A percentile compares a stretch with the other conserved stretches of the same genome.
Conservation (phyloP, 92 coral and sea anemone species). For the Hydrozoanthus gracilis region DNA sequence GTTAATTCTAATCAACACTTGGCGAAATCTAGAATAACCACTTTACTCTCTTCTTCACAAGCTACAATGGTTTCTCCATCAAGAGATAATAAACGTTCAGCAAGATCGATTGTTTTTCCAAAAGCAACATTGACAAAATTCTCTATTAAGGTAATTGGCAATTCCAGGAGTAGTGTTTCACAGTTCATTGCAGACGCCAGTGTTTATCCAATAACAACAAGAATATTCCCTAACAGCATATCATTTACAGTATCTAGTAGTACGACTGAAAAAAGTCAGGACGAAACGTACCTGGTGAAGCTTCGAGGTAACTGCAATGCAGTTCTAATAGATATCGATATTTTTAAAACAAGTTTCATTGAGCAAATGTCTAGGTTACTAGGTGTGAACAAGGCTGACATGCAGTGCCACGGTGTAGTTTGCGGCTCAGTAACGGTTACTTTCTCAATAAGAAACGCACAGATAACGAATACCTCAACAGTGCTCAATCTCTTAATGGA, state of each 20-base stretch:
- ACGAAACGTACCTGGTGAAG: slow-evolving; percentile 58
- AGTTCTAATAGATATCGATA: slow-evolving; percentile 29
- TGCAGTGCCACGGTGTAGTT: slow-evolving; percentile 54
- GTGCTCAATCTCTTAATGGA: slow-evolving; percentile 50
- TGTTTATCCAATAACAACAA: neutral
- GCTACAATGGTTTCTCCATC: neutral
- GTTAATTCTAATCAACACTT: neutral
- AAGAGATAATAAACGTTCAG: neutral
- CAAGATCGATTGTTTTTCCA: neutral
- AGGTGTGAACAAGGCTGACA: slow-evolving; percentile 38
- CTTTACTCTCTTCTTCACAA: slow-evolving; percentile 6
- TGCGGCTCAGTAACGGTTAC: slow-evolving; percentile 75
- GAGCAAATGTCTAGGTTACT: slow-evolving; percentile 50
- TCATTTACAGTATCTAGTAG: slow-evolving; percentile 4
- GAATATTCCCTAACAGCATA: neutral
- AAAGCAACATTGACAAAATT: neutral
- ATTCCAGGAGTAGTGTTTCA: neutral
- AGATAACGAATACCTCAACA: slow-evolving; percentile 44
- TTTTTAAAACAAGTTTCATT: slow-evolving; percentile 51
- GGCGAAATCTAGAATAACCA: slow-evolving; percentile 19
- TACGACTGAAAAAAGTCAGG: neutral
- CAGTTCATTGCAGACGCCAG: neutral
- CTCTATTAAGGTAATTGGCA: neutral
- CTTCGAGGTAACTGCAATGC: slow-evolving; percentile 65
- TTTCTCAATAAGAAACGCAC: slow-evolving; percentile 56